Conservation (phyloP, 92 coral and sea anemone species). For the Actinernus sp. region DNA sequence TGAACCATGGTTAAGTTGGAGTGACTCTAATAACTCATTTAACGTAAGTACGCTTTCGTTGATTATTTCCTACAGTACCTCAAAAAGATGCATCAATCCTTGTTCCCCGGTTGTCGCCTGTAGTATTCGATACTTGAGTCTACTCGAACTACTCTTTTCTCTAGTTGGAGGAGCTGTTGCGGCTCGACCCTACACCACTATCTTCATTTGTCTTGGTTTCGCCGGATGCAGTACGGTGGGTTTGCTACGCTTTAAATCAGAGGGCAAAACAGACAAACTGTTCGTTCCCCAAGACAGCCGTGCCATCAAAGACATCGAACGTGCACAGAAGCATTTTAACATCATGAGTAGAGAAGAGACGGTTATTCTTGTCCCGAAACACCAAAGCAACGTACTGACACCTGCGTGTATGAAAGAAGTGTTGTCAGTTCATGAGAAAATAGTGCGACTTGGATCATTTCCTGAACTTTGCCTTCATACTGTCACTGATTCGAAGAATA, state of each 20-base stretch:
- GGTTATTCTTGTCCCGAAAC: conserved; percentile 31
- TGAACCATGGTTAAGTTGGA: no score
- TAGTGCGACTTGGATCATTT: conserved; percentile 24
- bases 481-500: conserved; percentile 1
- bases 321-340: conserved; percentile 37
- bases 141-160: conserved; percentile 31
- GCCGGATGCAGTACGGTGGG: conserved; percentile 40
- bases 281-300: conserved; percentile 51
- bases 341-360: conserved; percentile 28
- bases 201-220: conserved; percentile 20
- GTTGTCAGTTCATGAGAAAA: conserved; percentile 30
- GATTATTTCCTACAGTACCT: not conserved
- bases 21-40: no score
- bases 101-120: not conserved
- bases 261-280: conserved; percentile 41
- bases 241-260: conserved; percentile 17
- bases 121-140: conserved; percentile 16
- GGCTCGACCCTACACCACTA: conserved; percentile 33
- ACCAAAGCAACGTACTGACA: conserved; percentile 20
- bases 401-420: conserved; percentile 60
- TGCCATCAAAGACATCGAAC: conserved; percentile 33
- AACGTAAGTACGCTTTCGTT: no score
- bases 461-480: conserved; percentile 24
- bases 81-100: not conserved
- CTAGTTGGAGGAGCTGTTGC: conserved; percentile 31